Evolutionary conservation across 2,888 invertebrate genomes (phyloP).

Genomic region (Eilema caniola): DNA sequence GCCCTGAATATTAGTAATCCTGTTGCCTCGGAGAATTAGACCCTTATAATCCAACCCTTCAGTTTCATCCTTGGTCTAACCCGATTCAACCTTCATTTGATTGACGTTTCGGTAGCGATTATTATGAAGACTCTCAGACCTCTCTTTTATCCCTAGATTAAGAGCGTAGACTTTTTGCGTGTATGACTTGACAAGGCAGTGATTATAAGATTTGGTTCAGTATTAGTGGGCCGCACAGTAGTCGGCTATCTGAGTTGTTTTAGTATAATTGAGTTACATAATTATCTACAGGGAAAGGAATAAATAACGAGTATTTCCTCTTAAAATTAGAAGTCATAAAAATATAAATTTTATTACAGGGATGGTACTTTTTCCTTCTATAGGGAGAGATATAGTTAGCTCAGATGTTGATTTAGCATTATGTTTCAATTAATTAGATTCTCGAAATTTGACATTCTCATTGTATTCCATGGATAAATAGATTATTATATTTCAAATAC

Average conservation of each 20-base stretch:
- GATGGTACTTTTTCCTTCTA: too few species aligned
- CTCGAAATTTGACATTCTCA: too few species aligned
- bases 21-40: constrained; percentile 74
- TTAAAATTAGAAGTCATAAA: background rate
- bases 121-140: constrained; percentile 65
- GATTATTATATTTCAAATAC: too few species aligned
- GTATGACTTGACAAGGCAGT: constrained; percentile 41
- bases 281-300: background rate
- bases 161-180: constrained; percentile 57
- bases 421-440: too few species aligned
- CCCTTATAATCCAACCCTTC: constrained; percentile 85
- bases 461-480: too few species aligned
- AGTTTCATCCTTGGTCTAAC: constrained; percentile 70
- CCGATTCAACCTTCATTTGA: constrained; percentile 71
- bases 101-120: constrained; percentile 78
- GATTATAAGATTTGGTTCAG: constrained; percentile 37
- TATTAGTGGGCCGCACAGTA: constrained; percentile 28
- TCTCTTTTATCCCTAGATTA: constrained; percentile 65
- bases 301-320: background rate
- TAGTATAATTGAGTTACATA: background rate
- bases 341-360: too few species aligned
- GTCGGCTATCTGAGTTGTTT: constrained; percentile 3
- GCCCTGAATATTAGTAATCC: constrained; percentile 80
- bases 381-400: too few species aligned
- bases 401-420: too few species aligned